Base-by-base conservation (phyloP, 2,797 vertebrate genomes). In the Podarcis siculus region DNA sequence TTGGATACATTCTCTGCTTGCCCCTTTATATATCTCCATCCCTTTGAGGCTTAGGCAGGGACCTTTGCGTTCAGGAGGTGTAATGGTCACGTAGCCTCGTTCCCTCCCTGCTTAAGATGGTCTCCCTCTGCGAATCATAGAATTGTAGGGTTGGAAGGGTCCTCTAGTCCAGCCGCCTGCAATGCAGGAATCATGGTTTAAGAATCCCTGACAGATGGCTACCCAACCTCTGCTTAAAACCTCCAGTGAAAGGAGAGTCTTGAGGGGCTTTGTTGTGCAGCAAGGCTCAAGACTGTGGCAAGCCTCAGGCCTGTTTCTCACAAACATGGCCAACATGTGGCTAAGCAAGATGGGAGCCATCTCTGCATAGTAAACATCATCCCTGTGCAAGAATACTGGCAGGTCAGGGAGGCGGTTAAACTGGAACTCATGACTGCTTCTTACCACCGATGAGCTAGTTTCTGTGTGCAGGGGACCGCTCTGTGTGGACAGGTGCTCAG, bases 231-330 rank as follows among this genome's bases (percentile, higher is more conserved):
- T 35, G 55, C 49, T 55, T 55, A 55, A 55, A 55, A 55, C 3
- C 49, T 55, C 49, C 10, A 9, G 9, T 10, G 45, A 66, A n/a
- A n/a, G n/a, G n/a, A n/a, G n/a, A n/a, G n/a, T n/a, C n/a, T n/a
- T n/a, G n/a, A 39, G 13, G 77, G 32, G 30, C 30, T n/a, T 71
- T 6, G 8, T 55, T 55, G n/a, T 10, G 30, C 76, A 0, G 35
- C 71, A 58, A 27, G 66, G 8, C 69, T 67, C 32, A 17, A 82
- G 37, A 55, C 67, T 88, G 0, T 0, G 0, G 12, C 19, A 72
- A 35, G 42, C 2, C 69, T 86, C 86, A 76, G 58, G 45, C 61
- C 17, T 1, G 0, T 0, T 39, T n/a, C 17, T 58, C 27, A 27
- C 6, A 39, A 6, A 3, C 27, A 17, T n/a, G 39, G 27, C 25